phyloP scores from a whole-genome alignment of 2,797 vertebrate genomes.

The Capromys pilorides region DNA sequence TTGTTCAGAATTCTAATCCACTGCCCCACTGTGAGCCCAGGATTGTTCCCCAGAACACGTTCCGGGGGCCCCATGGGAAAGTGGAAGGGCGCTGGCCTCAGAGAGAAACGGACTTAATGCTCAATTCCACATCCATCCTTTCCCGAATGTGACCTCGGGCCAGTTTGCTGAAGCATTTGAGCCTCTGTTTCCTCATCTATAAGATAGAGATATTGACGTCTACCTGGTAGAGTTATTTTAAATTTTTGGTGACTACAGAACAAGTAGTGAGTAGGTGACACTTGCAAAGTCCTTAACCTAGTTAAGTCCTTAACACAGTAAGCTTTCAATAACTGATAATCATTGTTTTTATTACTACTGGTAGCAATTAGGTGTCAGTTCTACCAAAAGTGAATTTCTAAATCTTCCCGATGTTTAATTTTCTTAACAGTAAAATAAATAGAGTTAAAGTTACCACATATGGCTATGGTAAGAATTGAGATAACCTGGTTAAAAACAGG shows the following conservation, averaged over 20 bases:
- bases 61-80: background rate
- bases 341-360: background rate
- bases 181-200: conserved; percentile 35
- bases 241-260: background rate
- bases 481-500: background rate
- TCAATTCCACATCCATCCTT: background rate
- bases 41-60: conserved; percentile 35
- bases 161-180: background rate
- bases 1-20: conserved; percentile 68
- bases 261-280: background rate
- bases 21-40: conserved; percentile 51
- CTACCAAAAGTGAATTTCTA: background rate
- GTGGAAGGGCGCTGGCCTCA: background rate
- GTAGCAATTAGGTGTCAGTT: background rate
- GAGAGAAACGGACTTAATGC: background rate
- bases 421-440: background rate
- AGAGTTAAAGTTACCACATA: background rate
- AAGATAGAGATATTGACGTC: background rate
- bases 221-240: background rate
- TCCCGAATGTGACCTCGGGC: background rate
- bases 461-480: background rate
- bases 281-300: background rate
- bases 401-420: background rate
- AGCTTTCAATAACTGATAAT: background rate
- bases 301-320: background rate